Base-by-base conservation (phyloP, 2,888 invertebrate species). In the Neoascia interrupta region DNA sequence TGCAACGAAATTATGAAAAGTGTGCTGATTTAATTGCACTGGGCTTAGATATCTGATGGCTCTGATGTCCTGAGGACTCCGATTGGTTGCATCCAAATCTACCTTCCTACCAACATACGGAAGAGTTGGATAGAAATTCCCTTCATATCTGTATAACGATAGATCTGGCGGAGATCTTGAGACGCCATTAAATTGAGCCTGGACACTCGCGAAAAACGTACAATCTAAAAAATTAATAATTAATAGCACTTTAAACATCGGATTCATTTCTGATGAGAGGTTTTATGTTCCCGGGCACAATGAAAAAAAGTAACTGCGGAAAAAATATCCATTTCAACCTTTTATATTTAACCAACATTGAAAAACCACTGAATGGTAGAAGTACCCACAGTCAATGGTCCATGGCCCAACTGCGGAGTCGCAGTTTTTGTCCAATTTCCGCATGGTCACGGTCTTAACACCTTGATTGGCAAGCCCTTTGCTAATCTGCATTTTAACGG, bases 401-500 rank as follows among this genome's bases (percentile, higher is more conserved):
- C 60, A 76, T 72, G 41, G 41, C 15, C 23, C 16, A n/a, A 6
- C 31, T 15, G 28, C 39, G 51, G 41, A 34, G 39, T 45, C 36
- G 3, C 15, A 47, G 21, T 69, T 76, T 66, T 76, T 69, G 13
- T 19, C 45, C 5, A 66, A 70, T 72, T 76, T 76, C 76, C 76
- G 70, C 64, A 66, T 76, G 76, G 76, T 76, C 76, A 76, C 70
- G 76, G 72, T 76, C 54, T 43, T 36, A 28, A 23, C 69, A 36
- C 56, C 54, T 63, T 21, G 72, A 66, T 76, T 72, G 70, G 64
- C 64, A 70, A 76, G 41, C 23, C 45, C 28, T 31, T 43, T n/a
- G 8, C 37, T 11, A 56, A 76, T 70, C 70, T 76, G 76, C 70
- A 76, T 76, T 72, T 76, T 76, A 76, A 76, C 76, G 70, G 76